Percentiles rank a stretch among this genome's conserved stretches.
Conservation (phyloP, 2,888 invertebrate genomes). For the Alcis repandata region DNA sequence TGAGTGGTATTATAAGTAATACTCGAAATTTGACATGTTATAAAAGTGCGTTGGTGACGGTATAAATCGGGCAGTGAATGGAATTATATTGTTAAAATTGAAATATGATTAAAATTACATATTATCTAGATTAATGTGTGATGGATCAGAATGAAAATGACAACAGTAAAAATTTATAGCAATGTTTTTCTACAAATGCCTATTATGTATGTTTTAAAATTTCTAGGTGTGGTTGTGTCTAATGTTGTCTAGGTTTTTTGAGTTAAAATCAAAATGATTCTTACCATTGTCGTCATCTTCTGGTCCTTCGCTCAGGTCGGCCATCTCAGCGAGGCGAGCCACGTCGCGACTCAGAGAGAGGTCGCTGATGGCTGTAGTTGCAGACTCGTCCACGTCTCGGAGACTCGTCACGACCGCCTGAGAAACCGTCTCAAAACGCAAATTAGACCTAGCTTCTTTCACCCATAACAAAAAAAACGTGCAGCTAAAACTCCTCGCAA, state of each 20-base stretch:
- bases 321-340: slow-evolving; percentile 90
- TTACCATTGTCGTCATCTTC: slow-evolving; percentile 91
- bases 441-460: slow-evolving; percentile 44
- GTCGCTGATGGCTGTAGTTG: slow-evolving; percentile 83
- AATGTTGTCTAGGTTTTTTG: slow-evolving; percentile 1
- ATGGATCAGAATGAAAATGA: not conserved
- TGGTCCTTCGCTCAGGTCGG: slow-evolving; percentile 90
- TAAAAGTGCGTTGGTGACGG: slow-evolving; percentile 2
- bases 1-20: not conserved
- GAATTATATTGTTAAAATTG: not conserved
- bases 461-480: slow-evolving; percentile 18
- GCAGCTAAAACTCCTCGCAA: slow-evolving; percentile 38
- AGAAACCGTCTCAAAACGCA: slow-evolving; percentile 71
- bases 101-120: too few relatives aligned
- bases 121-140: not conserved
- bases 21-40: not conserved
- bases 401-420: slow-evolving; percentile 84
- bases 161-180: not conserved
- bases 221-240: not conserved
- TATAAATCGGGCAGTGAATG: too few relatives aligned
- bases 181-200: slow-evolving; percentile 2
- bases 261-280: slow-evolving; percentile 40
- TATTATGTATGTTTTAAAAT: not conserved
- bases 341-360: slow-evolving; percentile 89
- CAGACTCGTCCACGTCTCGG: slow-evolving; percentile 89